phyloP scores from a whole-genome alignment of 2,797 vertebrate species.

The Enteromius paludinosus region DNA sequence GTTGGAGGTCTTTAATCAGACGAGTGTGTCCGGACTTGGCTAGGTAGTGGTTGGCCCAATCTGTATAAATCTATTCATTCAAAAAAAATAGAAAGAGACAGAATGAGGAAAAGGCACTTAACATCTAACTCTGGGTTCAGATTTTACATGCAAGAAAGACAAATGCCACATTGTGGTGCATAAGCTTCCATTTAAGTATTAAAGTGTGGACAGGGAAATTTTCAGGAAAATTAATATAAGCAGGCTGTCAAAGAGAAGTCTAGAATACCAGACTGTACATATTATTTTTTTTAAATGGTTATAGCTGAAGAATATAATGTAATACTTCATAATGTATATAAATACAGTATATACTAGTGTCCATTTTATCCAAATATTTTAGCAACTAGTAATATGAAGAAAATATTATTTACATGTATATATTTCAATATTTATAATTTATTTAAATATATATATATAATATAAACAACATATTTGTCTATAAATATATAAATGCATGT shows the following conservation, averaged over 20 bases:
- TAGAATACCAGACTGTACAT: background rate
- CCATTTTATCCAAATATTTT: background rate
- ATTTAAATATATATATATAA: no score
- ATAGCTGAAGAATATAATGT: background rate
- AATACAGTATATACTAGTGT: background rate
- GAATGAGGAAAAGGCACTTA: constrained; percentile 18
- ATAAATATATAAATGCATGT: no score
- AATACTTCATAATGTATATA: background rate
- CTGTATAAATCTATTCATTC: constrained; percentile 85
- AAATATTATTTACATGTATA: background rate
- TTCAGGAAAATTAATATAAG: background rate
- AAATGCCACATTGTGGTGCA: constrained; percentile 18
- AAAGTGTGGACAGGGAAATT: background rate
- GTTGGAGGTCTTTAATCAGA: constrained; percentile 89
- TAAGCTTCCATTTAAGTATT: constrained; percentile 23
- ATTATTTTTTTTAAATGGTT: background rate
- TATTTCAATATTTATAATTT: no score
- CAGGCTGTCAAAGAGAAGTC: background rate
- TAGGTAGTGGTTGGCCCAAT: constrained; percentile 92
- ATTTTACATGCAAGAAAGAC: constrained; percentile 27
- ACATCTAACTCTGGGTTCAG: constrained; percentile 18
- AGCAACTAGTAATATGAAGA: background rate
- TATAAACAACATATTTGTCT: no score
- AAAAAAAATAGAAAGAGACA: constrained; percentile 28
- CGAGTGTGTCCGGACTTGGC: constrained; percentile 88